Evolutionary conservation across 2,888 invertebrate genomes (phyloP), one percentile per base, ranked within the genome.

Genomic region (Ennomos quercinarius): DNA sequence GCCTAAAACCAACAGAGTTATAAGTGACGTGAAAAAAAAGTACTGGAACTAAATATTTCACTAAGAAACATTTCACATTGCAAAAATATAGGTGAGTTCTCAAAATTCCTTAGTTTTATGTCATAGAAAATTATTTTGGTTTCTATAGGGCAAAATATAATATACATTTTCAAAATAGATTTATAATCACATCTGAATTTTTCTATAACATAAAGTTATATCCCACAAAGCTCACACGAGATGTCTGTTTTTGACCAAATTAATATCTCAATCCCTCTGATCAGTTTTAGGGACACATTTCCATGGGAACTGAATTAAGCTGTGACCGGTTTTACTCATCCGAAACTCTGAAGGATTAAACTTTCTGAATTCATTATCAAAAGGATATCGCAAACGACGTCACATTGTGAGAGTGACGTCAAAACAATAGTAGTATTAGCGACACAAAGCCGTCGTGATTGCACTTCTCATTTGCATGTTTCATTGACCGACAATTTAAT

Each of bases 401-500:
- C 27, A 27, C 27, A 27, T 27, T 27, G 27, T 27, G 68, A 47
- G 68, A 67, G 57, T 58, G 66, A 61, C 63, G 72, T 71, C 77
- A 76, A 80, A 84, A 84, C 86, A 87, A 87, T 86, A 74, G 72
- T 68, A 63, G 56, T 66, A 27, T 27, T 27, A 53, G 74, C 67
- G 72, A 68, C 75, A 89, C 88, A 87, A 88, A 80, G 83, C 77
- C 72, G 67, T 66, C 79, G 81, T 87, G 89, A 89, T 89, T 89
- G 89, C 86, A 82, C 70, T 74, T 73, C 84, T 84, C 82, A 87
- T 89, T 88, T 88, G 82, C 88, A 88, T 87, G 82, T 86, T 86
- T 83, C 86, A 88, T 87, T 88, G 86, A 83, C 83, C 78, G 84
- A 84, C 84, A 84, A 88, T 89, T 89, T 84, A 84, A 89, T 89